A percentile compares a stretch with the other conserved stretches of the same genome.
Evolutionary conservation across 2,888 invertebrate species (phyloP).

Genomic region (Drosophila testacea): DNA sequence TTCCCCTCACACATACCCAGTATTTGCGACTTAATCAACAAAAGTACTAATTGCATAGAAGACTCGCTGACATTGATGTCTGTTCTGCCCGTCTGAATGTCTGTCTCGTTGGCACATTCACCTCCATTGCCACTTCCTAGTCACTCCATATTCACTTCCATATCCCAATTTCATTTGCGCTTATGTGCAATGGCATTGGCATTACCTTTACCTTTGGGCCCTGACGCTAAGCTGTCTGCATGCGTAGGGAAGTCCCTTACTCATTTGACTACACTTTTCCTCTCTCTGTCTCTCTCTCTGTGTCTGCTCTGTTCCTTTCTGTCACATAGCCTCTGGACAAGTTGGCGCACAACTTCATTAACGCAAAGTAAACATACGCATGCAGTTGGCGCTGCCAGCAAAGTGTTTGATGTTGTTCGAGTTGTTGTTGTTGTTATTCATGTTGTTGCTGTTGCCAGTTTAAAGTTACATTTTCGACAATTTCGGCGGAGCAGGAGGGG

Average conservation of each 20-base stretch:
- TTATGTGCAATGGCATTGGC: constrained; percentile 32
- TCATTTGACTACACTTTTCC: not conserved
- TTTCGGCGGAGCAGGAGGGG: not conserved
- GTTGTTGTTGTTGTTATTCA: constrained; percentile 42
- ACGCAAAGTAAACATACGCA: constrained; percentile 80
- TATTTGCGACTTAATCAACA: constrained; percentile 73
- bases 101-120: constrained; percentile 15
- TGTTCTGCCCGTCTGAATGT: constrained; percentile 7
- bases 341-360: constrained; percentile 74
- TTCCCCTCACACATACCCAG: constrained; percentile 9
- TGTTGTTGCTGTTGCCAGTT: constrained; percentile 66
- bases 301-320: constrained; percentile 6
- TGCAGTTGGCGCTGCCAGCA: constrained; percentile 70
- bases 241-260: constrained; percentile 30
- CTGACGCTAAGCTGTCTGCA: constrained; percentile 63
- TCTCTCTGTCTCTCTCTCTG: not conserved
- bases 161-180: constrained; percentile 71
- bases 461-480: constrained; percentile 74
- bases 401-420: constrained; percentile 75
- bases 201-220: constrained; percentile 52
- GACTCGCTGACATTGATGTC: constrained; percentile 75
- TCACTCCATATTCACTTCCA: constrained; percentile 45
- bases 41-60: constrained; percentile 80
- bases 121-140: constrained; percentile 24
- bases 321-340: constrained; percentile 24